Percentiles rank a stretch among this genome's conserved stretches.
Conservation (phyloP, 1,140 invertebrate species). For the Zelostemma sp. region DNA sequence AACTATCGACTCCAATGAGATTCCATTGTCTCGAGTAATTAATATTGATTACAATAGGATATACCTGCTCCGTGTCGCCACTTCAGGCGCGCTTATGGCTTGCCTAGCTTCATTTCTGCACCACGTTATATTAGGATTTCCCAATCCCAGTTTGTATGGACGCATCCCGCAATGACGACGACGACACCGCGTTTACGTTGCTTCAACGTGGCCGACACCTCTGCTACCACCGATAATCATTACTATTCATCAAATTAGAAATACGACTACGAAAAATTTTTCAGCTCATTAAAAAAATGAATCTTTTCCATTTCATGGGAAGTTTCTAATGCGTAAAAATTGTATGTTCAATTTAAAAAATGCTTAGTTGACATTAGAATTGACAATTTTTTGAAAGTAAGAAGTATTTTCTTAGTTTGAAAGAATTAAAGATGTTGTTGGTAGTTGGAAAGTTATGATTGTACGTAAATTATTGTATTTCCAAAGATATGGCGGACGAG, state of each 20-base stretch:
- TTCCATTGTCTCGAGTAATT: conserved; percentile 71
- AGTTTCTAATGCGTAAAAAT: too few species aligned
- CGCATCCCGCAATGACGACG: conserved; percentile 32
- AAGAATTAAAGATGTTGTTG: too few species aligned
- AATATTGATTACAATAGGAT: conserved; percentile 70
- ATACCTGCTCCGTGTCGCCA: conserved; percentile 60
- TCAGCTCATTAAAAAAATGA: too few species aligned
- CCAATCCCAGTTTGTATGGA: conserved; percentile 45
- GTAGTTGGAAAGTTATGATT: conserved; percentile 7
- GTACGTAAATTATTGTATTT: conserved; percentile 37
- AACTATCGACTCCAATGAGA: conserved; percentile 71
- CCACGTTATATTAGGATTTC: conserved; percentile 64
- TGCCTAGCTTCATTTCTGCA: conserved; percentile 50
- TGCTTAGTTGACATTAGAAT: too few species aligned
- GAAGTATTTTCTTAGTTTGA: too few species aligned
- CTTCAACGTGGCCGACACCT: too few species aligned
- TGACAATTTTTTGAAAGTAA: too few species aligned
- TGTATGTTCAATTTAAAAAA: too few species aligned
- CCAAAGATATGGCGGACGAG: conserved; percentile 32
- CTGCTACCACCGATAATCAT: too few species aligned
- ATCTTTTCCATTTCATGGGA: too few species aligned
- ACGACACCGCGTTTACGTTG: conserved; percentile 43
- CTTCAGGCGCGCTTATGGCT: conserved; percentile 47
- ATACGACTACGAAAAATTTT: too few species aligned
- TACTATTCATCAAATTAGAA: too few species aligned